Base-by-base conservation (phyloP, 2,888 invertebrate genomes). In the Apamea monoglypha region DNA sequence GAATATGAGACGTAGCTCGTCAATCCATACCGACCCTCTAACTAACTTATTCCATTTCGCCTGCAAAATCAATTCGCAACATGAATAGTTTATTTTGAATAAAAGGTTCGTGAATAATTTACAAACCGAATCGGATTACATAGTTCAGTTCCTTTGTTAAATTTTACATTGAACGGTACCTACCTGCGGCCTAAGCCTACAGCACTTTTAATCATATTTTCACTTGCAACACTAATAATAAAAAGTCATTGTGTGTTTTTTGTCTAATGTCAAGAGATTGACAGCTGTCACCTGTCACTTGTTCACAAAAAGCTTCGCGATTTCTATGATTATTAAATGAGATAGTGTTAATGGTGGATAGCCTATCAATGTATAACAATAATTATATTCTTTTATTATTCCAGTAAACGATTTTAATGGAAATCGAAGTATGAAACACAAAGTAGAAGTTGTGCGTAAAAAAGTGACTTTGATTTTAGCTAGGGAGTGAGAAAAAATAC, bases 61-160 rank as follows among this genome's bases (percentile, higher is more conserved):
- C 6, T 12, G 29, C 29, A 47, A 47, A 68, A 68, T 21, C 29
- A 12, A 21, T 68, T 68, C 2, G 5, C 7, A 72, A 40, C n/a
- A 40, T 40, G 16, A 59, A n/a, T 59, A 10, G 56, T 25, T 56
- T 44, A 21, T 44, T 44, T 32, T 25, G 25, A 32, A 10, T 25
- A 32, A 66, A 32, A 18, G 32, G 29, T 47, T 76, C 14, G 36
- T 61, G 18, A 76, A 61, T 72, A 61, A 47, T 61, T 36, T 44
- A 47, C 16, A 36, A 61, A 72, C 59, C 18, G n/a, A 61, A 74
- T 53, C 40, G 21, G 69, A 68, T 67, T 53, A 56, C 18, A 6
- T 25, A 16, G 21, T 5, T 40, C 2, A 40, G 29, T 25, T 25
- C 32, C n/a, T 32, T 59, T 32, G 25, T 44, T 53, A 18, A 40